phyloP scores from a whole-genome alignment of 2,113 vertebrate species.

The Machaerirhynchus nigripectus region DNA sequence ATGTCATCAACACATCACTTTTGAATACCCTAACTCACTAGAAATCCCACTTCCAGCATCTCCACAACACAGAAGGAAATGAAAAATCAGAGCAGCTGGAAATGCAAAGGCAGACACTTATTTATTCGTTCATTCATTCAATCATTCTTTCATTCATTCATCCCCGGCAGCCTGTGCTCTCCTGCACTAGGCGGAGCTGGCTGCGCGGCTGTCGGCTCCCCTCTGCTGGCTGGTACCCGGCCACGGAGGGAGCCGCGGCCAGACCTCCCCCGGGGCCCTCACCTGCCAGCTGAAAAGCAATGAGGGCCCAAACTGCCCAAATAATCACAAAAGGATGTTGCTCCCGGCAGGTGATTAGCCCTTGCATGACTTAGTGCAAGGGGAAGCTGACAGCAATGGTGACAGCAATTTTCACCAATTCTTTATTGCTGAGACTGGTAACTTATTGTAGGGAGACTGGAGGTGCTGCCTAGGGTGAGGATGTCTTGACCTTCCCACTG shows the following conservation, averaged over 20 bases:
- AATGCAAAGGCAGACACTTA: not conserved
- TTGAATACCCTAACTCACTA: not conserved
- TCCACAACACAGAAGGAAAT: not conserved
- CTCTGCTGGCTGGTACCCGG: not conserved
- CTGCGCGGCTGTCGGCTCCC: not conserved
- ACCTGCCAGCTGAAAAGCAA: not conserved
- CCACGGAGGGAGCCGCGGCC: rapidly evolving
- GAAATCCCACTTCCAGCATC: not conserved
- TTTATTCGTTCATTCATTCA: not conserved
- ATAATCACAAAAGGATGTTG: rapidly evolving
- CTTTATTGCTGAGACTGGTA: rapidly evolving
- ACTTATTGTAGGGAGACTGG: not conserved
- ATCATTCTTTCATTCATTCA: not conserved
- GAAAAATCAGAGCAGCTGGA: not conserved
- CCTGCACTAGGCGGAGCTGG: rapidly evolving
- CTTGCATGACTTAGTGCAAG: not conserved
- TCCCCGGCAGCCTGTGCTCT: not conserved
- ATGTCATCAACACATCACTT: not conserved
- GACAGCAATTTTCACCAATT: not conserved
- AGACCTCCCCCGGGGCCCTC: rapidly evolving
- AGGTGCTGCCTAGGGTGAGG: not conserved
- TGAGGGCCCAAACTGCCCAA: not conserved
- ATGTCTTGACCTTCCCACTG: not conserved
- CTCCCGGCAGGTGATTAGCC: not conserved
- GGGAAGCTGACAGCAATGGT: not conserved